phyloP scores from a whole-genome alignment of 2,888 invertebrate genomes.

The Antitype chi region DNA sequence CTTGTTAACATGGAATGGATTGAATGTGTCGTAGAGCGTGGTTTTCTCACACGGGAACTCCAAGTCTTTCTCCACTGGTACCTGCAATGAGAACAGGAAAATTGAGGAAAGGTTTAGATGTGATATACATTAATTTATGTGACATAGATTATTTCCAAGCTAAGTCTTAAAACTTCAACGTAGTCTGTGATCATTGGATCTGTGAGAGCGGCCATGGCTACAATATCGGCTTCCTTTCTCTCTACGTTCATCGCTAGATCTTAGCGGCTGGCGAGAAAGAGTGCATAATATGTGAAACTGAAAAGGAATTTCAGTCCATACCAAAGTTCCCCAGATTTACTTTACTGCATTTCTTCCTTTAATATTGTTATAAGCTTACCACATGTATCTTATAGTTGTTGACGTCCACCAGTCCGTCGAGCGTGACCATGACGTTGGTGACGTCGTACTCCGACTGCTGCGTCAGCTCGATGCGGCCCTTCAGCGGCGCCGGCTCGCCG shows the following conservation, averaged over 20 bases:
- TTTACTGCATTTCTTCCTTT: background rate
- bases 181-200: background rate
- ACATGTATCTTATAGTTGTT: conserved; percentile 95
- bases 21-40: conserved; percentile 96
- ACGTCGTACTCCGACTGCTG: conserved; percentile 97
- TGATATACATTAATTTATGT: background rate
- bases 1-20: conserved; percentile 94
- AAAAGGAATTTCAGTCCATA: background rate
- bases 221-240: too few relatives aligned
- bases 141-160: background rate
- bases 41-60: conserved; percentile 97
- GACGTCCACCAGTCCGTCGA: conserved; percentile 93
- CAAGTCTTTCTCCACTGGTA: conserved; percentile 95
- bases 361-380: conserved; percentile 87
- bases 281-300: background rate
- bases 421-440: conserved; percentile 94
- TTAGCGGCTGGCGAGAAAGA: background rate
- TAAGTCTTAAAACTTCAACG: background rate
- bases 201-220: background rate
- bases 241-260: background rate
- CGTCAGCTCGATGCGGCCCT: conserved; percentile 95
- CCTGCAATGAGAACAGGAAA: conserved; percentile 85
- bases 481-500: conserved; percentile 91
- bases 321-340: background rate
- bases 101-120: too few relatives aligned